Conservation (phyloP, 2,888 invertebrate species). For the Syrista parreyssii region DNA sequence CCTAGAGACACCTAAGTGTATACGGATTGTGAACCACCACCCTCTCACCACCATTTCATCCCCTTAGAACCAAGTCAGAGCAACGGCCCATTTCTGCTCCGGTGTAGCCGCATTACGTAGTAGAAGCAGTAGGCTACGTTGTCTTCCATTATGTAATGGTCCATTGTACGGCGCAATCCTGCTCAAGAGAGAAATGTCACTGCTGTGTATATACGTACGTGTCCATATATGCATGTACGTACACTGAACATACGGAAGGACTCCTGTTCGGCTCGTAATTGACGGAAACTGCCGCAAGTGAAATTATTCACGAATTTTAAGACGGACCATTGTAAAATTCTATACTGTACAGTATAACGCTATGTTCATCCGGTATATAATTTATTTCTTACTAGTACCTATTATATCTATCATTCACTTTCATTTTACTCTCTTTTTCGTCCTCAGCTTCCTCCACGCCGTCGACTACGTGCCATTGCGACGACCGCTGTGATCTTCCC, state of each 20-base stretch:
- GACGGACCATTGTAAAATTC: not conserved
- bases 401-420: not conserved
- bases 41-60: not conserved
- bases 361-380: not conserved
- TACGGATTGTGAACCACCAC: not conserved
- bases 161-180: slow-evolving; percentile 48
- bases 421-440: not conserved
- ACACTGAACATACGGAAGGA: not conserved
- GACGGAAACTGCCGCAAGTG: slow-evolving; percentile 46
- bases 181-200: slow-evolving; percentile 1
- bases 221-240: not conserved
- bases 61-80: not conserved
- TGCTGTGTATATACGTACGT: slow-evolving; percentile 17
- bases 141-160: slow-evolving; percentile 55
- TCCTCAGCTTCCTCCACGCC: not conserved
- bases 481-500: not conserved
- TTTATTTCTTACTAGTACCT: not conserved
- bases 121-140: slow-evolving; percentile 30
- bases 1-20: not conserved
- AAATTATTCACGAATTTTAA: slow-evolving; percentile 42
- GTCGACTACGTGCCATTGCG: not conserved
- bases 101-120: slow-evolving; percentile 28
- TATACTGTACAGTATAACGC: too few relatives aligned
- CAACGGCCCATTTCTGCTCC: slow-evolving; percentile 8
- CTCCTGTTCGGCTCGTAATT: slow-evolving; percentile 38